These are phyloP conservation scores for Dysdera silvatica DNA, from an alignment of 1,140 invertebrate species.

Conservation along the genomic window DNA sequence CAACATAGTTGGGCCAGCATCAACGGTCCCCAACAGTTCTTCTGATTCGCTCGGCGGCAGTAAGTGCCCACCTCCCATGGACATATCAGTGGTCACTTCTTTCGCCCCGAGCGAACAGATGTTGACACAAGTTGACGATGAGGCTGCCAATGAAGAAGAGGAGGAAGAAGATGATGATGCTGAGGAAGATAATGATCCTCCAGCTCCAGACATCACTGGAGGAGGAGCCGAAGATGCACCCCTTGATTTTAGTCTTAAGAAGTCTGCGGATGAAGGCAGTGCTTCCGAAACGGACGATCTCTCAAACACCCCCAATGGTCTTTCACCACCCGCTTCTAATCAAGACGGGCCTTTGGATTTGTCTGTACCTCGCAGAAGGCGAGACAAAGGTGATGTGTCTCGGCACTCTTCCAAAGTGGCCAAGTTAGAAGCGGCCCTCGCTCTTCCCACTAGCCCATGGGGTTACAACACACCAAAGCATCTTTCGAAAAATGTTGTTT, in stretches of 20 bases:
- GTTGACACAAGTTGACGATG: slow-evolving; percentile 6
- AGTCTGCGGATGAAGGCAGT: slow-evolving; percentile 42
- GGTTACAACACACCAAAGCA: slow-evolving; percentile 33
- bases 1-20: too few species aligned
- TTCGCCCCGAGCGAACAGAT: slow-evolving; percentile 23
- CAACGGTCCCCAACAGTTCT: too few species aligned
- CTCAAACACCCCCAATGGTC: slow-evolving; percentile 52
- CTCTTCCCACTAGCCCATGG: slow-evolving; percentile 22
- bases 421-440: slow-evolving; percentile 46
- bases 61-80: slow-evolving; percentile 9
- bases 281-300: slow-evolving; percentile 58
- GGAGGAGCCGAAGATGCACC: too few species aligned
- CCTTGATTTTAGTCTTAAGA: slow-evolving; percentile 69
- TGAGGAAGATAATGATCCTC: too few species aligned
- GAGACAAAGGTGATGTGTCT: slow-evolving; percentile 20
- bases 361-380: slow-evolving; percentile 62
- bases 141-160: slow-evolving; percentile 17
- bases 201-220: too few species aligned
- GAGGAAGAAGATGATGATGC: background rate
- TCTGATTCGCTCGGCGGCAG: too few species aligned
- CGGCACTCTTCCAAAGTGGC: slow-evolving; percentile 50
- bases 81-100: slow-evolving; percentile 23
- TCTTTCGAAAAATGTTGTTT: slow-evolving; percentile 39
- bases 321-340: slow-evolving; percentile 41
- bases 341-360: slow-evolving; percentile 68